Base-by-base conservation (phyloP, 2,888 invertebrate species). In the Apotomis capreana region DNA sequence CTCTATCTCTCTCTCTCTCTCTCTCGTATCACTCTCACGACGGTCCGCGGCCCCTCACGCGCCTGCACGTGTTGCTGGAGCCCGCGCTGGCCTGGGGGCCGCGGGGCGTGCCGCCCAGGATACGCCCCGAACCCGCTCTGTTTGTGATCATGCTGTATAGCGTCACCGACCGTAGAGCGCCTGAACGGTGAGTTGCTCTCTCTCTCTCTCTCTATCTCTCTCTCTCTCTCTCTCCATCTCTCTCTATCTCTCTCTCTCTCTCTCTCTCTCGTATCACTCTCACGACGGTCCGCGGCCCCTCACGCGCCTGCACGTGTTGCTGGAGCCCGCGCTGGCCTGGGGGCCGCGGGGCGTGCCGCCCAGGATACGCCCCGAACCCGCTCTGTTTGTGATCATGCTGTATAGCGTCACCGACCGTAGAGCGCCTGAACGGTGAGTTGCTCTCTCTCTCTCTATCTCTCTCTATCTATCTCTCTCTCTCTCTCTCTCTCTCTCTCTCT, bases 291-390 rank as follows among this genome's bases (percentile, higher is more conserved):
- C 15, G 15, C 15, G 15, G 1, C 15, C 15, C 15, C 15, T 15
- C 15, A 1, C 15, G 15, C 15, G 15, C 15, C 15, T 15, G 15
- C 15, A 15, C 10, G 3, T 55, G 26, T 4, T 13, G 1, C 3
- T 15, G 83, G 5, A 5, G 40, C 6, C 40, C 4, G 4, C 4
- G 40, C 40, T 40, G 40, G 40, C 91, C 0, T 92, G 91, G 88
- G 89, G 91, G 0, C 75, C 78, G 0, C 71, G 68, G 0, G 92
- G 91, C 0, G 84, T 79, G 0, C 85, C 80, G n/a, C 91, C 91
- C 0, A 75, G 92, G 2, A 85, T 93, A 36, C 79, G 79, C 2
- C 86, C 89, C 0, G 85, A 85, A 70, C 83, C 87, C 0, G 40
- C 40, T 4, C 40, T 40, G 40, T 40, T 40, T 6, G 40, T 40